These are phyloP conservation scores for Cephus pygmeus DNA, from an alignment of 2,888 invertebrate genomes.

Conservation along the genomic window DNA sequence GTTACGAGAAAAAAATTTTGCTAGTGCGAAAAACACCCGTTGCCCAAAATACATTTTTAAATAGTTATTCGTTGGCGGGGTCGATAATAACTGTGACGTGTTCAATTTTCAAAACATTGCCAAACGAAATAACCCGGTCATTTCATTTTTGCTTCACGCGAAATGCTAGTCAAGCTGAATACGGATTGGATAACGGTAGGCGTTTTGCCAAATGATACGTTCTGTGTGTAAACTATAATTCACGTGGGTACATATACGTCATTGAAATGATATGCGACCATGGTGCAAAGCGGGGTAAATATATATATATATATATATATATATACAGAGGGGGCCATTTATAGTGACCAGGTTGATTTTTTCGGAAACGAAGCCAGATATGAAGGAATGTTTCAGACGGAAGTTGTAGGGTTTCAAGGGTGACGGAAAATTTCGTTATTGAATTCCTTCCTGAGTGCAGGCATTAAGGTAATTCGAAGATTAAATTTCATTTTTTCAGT, in stretches of 20 bases:
- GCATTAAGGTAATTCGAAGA: too few species aligned
- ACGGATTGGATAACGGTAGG: neutral
- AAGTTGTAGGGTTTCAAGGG: too few species aligned
- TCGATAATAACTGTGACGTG: neutral
- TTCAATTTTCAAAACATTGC: neutral
- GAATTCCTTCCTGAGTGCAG: too few species aligned
- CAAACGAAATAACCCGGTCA: neutral
- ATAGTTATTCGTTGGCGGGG: neutral
- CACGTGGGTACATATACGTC: neutral
- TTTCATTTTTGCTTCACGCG: neutral
- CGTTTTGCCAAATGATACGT: neutral
- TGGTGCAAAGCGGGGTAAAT: neutral
- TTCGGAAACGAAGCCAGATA: too few species aligned
- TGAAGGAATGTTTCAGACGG: too few species aligned
- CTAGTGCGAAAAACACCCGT: neutral
- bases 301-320: neutral
- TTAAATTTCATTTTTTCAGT: too few species aligned
- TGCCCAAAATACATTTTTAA: neutral
- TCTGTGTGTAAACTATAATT: neutral
- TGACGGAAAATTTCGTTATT: too few species aligned
- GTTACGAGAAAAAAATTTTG: neutral
- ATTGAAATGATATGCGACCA: neutral
- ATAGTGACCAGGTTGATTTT: too few species aligned
- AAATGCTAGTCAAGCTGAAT: neutral
- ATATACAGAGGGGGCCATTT: too few species aligned